Base-by-base conservation (phyloP, 2,113 vertebrate species). In the Amazona guildingii region DNA sequence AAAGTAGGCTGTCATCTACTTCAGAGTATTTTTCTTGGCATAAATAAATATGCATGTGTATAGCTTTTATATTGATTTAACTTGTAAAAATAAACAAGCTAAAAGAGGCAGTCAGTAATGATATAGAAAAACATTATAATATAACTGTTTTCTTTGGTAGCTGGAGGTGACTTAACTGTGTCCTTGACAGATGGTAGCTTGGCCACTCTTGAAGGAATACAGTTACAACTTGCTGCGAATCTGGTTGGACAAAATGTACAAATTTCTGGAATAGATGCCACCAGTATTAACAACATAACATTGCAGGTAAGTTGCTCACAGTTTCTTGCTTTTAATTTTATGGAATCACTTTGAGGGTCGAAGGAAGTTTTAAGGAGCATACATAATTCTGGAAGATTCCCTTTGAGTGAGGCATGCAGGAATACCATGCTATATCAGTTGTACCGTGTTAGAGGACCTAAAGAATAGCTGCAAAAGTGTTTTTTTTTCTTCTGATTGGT, bases 271-370 rank as follows among this genome's bases (percentile, higher is more conserved):
- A 98, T 99, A 46, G 99, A 99, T 76, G 89, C 99, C 77, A 98
- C 98, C 92, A 98, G 98, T 97, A 99, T 99, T 96, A 99, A 99
- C 97, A 99, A 99, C 95, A 99, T 99, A 98, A 99, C 99, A 0
- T 88, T 99, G 54, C 99, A 99, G 99, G 99, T 99, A 86, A 10
- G 90, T 61, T 39, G 35, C 14, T 76, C 5, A 3, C 13, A 37
- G 24, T 48, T 54, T n/a, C 10, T 69, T 90, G 52, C 31, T 46
- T 59, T 35, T 72, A 13, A 24, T 61, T 86, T n/a, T 18, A 2
- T 16, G 7, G 7, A 44, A 14, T 18, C 28, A 29, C 5, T 83
- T 66, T 27, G 18, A 16, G 25, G 8, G 7, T 49, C 49, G 28
- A 29, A 18, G 8, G 43, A 25, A 11, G 1, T 46, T 37, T 64